A percentile compares a stretch with the other conserved stretches of the same genome.
phyloP scores from a whole-genome alignment of 2,888 invertebrate species.

The Megalurothrips usitatus region DNA sequence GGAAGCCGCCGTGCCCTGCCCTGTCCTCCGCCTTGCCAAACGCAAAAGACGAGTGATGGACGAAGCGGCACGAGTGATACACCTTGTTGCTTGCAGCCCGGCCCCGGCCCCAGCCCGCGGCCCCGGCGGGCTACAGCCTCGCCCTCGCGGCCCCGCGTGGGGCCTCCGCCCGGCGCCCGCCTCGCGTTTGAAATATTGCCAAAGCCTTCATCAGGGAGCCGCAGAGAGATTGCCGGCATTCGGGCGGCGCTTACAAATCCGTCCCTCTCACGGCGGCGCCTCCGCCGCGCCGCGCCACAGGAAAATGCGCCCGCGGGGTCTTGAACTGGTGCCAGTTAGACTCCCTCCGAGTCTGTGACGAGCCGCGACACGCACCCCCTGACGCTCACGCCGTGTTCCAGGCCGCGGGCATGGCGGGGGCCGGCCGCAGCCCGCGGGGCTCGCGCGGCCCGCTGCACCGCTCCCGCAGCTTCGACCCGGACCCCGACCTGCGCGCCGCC shows the following conservation, averaged over 20 bases:
- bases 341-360: too few relatives aligned
- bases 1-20: too few relatives aligned
- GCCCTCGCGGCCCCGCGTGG: not conserved
- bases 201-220: not conserved
- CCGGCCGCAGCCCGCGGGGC: not conserved
- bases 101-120: not conserved
- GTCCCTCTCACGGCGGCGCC: not conserved
- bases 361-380: too few relatives aligned
- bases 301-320: too few relatives aligned
- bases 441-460: not conserved
- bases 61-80: not conserved
- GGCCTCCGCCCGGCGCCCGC: not conserved
- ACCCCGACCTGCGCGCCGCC: not conserved
- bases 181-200: not conserved
- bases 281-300: too few relatives aligned
- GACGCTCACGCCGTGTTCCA: too few relatives aligned
- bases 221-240: not conserved
- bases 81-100: not conserved
- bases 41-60: too few relatives aligned
- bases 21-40: too few relatives aligned
- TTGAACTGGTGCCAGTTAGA: too few relatives aligned
- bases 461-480: constrained; percentile 16
- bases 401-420: not conserved
- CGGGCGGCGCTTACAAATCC: not conserved
- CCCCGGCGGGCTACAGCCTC: not conserved